These are phyloP conservation scores for Callorhinus ursinus DNA, from an alignment of 2,113 vertebrate species.

Conservation along the genomic window DNA sequence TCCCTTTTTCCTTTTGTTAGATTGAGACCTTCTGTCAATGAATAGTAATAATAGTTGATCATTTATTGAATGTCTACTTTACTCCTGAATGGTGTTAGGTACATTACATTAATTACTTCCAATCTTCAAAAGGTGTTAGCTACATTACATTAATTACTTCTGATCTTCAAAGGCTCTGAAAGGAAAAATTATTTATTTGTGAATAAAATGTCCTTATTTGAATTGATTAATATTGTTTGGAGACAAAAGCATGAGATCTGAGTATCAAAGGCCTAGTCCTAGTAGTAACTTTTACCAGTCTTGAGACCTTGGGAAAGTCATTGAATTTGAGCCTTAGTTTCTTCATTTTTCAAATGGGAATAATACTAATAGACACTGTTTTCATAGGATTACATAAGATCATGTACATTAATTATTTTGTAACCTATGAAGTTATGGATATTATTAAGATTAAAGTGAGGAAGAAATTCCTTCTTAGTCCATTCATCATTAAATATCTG, in stretches of 20 bases:
- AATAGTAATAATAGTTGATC: not conserved
- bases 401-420: not conserved
- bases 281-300: not conserved
- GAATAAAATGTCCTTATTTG: not conserved
- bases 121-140: not conserved
- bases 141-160: not conserved
- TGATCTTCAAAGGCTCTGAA: not conserved
- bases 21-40: not conserved
- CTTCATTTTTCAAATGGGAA: not conserved
- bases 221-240: not conserved
- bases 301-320: not conserved
- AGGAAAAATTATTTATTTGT: not conserved
- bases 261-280: not conserved
- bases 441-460: not conserved
- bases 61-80: not conserved
- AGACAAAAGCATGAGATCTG: not conserved
- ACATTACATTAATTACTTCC: not conserved
- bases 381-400: not conserved
- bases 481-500: not conserved
- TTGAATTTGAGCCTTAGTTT: not conserved
- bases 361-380: not conserved
- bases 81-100: not conserved
- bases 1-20: constrained; percentile 13
- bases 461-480: not conserved
- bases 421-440: not conserved